Evolutionary conservation across 2,888 invertebrate species (phyloP).

Genomic region (Psococerastis gibbosa): DNA sequence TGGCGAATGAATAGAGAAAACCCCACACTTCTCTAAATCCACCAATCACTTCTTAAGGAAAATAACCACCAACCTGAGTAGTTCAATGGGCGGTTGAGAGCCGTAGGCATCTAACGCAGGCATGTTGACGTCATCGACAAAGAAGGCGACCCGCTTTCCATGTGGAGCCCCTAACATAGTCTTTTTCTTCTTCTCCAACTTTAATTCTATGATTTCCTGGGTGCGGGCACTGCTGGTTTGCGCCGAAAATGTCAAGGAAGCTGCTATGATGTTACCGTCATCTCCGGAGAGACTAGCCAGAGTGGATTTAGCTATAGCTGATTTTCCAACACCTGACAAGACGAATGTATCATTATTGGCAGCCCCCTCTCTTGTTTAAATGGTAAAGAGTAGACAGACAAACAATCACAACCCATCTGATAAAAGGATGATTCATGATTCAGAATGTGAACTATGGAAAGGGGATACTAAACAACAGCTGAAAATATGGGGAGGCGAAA

Average conservation of each 20-base stretch:
- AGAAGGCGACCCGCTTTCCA: constrained; percentile 64
- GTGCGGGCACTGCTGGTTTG: constrained; percentile 73
- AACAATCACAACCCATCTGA: too few relatives aligned
- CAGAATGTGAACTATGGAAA: too few relatives aligned
- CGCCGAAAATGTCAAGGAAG: constrained; percentile 75
- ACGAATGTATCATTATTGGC: neutral
- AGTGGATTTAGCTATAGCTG: constrained; percentile 59
- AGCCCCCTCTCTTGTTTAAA: neutral
- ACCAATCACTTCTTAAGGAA: constrained; percentile 23
- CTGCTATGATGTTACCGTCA: constrained; percentile 45
- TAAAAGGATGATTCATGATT: too few relatives aligned
- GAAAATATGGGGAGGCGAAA: too few relatives aligned
- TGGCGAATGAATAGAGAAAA: too few relatives aligned
- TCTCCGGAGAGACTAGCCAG: constrained; percentile 41
- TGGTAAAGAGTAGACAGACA: too few relatives aligned
- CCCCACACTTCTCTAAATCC: too few relatives aligned
- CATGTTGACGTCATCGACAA: constrained; percentile 88
- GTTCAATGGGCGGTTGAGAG: constrained; percentile 79
- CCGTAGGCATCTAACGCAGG: constrained; percentile 72
- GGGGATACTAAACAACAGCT: too few relatives aligned
- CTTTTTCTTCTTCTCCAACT: constrained; percentile 64
- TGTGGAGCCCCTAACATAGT: constrained; percentile 63
- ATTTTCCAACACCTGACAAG: constrained; percentile 71
- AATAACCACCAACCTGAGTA: constrained; percentile 39
- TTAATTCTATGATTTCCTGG: constrained; percentile 65